Conservation (phyloP, 1,140 invertebrate genomes). For the Papilio aristodemus region DNA sequence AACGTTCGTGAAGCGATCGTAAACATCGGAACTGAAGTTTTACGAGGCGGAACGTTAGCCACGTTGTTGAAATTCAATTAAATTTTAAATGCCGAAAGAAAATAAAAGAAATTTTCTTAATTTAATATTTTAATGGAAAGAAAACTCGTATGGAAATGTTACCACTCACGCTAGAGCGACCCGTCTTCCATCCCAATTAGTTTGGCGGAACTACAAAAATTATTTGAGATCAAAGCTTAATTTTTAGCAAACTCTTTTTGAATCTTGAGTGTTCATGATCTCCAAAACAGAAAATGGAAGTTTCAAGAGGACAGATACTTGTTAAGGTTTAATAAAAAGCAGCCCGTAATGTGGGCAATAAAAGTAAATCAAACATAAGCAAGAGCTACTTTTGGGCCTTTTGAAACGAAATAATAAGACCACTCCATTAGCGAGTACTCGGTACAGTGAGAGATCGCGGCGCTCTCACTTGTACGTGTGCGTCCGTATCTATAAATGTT, state of each 20-base stretch:
- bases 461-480: background rate
- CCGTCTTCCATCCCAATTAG: background rate
- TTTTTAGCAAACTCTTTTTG: background rate
- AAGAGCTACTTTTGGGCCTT: background rate
- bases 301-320: background rate
- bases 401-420: background rate
- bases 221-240: background rate
- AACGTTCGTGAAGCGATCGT: background rate
- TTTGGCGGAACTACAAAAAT: background rate
- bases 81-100: constrained; percentile 21
- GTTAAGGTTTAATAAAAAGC: background rate
- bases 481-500: background rate
- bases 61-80: constrained; percentile 19
- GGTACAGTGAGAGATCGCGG: background rate
- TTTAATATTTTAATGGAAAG: too few species aligned
- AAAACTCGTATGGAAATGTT: background rate
- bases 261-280: background rate
- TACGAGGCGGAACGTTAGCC: constrained; percentile 11
- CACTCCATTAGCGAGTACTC: background rate
- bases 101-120: constrained; percentile 8
- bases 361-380: constrained; percentile 17
- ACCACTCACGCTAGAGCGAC: background rate
- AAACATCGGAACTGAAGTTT: constrained; percentile 22
- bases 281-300: too few species aligned
- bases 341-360: background rate